Evolutionary conservation across 92 coral and sea anemone genomes (phyloP), one percentile per base, ranked within the genome.

Genomic region (Meandrina meandrites): DNA sequence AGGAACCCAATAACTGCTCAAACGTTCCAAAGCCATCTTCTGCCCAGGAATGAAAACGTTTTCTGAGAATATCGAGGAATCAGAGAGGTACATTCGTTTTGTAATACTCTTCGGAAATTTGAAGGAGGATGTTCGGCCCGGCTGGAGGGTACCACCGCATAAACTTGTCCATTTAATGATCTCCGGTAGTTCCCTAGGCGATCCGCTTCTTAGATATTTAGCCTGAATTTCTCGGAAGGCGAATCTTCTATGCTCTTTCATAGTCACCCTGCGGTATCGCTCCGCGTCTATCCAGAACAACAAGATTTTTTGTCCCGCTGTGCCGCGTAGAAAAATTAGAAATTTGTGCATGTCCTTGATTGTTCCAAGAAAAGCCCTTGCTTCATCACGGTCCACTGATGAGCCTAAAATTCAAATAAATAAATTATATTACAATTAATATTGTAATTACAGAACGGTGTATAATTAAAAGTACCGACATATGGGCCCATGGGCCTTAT

Each of bases 221-320:
- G 71, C 87, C 85, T 96, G 99, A 58, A 96, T 94, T 21, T 96
- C 98, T 27, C 99, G 94, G 84, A 93, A 95, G 21, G 84, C 91
- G 87, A 93, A 93, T 31, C 99, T 94, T 16, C 98, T 80, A 54
- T 93, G 88, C 54, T 93, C 91, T 19, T 94, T 92, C 32, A 73
- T 87, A 18, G 93, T 92, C 35, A 95, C 91, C 73, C 94, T 88
- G 51, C 95, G 96, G 78, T 88, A 96, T 58, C 93, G 78, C 86
- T 96, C 99, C 15, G 98, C 96, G 62, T 96, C 98, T 78, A 92
- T 70, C 98, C 98, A 96, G 79, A 93, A 96, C 32, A 88, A 79
- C 45, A 96, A 70, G 58, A 88, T 90, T 51, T 84, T 71, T 12
- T 74, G 87, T 17, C 87, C 87, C 18, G 78, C 64, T 8, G 87